Percentiles rank a stretch among this genome's conserved stretches.
Evolutionary conservation across 1,140 invertebrate genomes (phyloP).

Genomic region (Orchestia grillus): DNA sequence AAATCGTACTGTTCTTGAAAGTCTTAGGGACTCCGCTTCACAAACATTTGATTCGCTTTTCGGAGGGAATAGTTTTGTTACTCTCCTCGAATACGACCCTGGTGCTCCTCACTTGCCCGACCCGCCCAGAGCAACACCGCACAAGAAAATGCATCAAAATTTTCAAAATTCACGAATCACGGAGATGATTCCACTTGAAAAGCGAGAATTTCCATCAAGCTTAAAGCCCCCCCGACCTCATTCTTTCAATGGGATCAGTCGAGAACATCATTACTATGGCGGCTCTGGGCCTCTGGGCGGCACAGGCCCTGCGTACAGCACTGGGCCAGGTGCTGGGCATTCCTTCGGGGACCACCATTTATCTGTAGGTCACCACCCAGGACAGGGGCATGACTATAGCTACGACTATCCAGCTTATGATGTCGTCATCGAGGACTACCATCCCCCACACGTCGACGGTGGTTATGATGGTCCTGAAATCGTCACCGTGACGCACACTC

Average conservation of each 20-base stretch:
- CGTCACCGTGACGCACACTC: constrained; percentile 16
- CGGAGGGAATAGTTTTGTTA: background rate
- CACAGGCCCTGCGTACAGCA: background rate
- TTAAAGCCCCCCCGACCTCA: background rate
- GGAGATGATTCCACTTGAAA: background rate
- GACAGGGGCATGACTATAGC: background rate
- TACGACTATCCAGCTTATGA: constrained; percentile 31
- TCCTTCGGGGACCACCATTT: background rate
- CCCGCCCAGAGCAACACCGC: background rate
- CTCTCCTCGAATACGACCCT: background rate
- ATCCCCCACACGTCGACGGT: background rate
- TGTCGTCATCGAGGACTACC: background rate
- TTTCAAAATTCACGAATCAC: constrained; percentile 33
- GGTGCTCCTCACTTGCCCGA: constrained; percentile 11
- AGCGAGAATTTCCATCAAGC: background rate
- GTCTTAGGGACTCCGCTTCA: background rate
- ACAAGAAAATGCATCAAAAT: background rate
- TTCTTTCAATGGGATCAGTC: background rate
- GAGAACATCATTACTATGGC: constrained; percentile 6
- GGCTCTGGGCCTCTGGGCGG: background rate
- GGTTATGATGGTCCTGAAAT: background rate
- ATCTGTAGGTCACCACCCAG: background rate
- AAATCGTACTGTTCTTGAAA: background rate
- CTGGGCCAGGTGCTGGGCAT: background rate
- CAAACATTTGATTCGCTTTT: background rate